These are phyloP conservation scores for Tetragonula carbonaria DNA, from an alignment of 2,888 invertebrate genomes.

Conservation along the genomic window DNA sequence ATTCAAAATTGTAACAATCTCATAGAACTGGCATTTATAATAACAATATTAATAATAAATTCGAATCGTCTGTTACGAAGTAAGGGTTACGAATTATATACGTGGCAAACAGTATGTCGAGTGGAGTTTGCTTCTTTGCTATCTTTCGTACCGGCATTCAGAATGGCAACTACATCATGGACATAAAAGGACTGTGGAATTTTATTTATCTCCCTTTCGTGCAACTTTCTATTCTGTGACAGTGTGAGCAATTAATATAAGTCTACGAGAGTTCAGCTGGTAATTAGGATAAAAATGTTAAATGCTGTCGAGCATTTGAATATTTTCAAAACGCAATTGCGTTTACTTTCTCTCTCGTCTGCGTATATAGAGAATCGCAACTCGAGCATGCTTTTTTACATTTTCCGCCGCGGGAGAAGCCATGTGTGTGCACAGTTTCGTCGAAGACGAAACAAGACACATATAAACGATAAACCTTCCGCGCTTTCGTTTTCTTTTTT, in stretches of 20 bases:
- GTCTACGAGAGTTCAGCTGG: not conserved
- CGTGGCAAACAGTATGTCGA: no score
- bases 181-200: not conserved
- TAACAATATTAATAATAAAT: not conserved
- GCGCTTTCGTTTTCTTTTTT: no score
- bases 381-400: not conserved
- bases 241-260: not conserved
- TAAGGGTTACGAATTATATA: not conserved
- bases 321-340: not conserved
- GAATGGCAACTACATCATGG: no score
- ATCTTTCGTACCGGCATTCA: no score
- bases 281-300: not conserved
- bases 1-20: not conserved
- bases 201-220: not conserved
- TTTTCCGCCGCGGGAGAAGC: not conserved
- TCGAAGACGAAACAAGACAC: not conserved
- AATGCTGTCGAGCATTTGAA: not conserved
- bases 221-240: not conserved
- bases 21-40: not conserved
- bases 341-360: not conserved
- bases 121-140: no score
- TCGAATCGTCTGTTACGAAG: not conserved
- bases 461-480: no score
- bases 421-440: not conserved
- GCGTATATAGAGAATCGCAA: not conserved